Percentiles rank a stretch among this genome's conserved stretches.
phyloP scores from a whole-genome alignment of 1,140 invertebrate species.

The Drosophila eugracilis region DNA sequence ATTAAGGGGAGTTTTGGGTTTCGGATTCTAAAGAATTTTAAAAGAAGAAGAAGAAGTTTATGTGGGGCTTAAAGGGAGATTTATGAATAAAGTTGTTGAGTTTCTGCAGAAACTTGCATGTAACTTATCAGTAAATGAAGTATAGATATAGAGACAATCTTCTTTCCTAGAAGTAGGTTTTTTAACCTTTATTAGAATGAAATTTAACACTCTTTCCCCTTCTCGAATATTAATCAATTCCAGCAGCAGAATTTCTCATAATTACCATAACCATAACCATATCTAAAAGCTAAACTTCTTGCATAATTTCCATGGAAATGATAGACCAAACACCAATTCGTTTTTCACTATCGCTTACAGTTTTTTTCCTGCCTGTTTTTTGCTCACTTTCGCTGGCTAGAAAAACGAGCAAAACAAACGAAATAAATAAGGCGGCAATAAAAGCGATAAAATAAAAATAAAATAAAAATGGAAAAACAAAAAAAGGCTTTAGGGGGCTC shows the following conservation, averaged over 20 bases:
- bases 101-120: background rate
- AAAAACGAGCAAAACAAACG: conserved; percentile 37
- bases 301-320: conserved; percentile 38
- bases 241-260: conserved; percentile 15
- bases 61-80: background rate
- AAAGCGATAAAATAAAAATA: conserved; percentile 34
- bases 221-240: background rate
- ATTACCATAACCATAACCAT: conserved; percentile 4
- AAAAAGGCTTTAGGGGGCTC: conserved; percentile 26
- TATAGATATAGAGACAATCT: no score
- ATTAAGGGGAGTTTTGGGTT: conserved; percentile 11
- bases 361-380: conserved; percentile 6
- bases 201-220: conserved; percentile 1
- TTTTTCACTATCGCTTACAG: conserved; percentile 24
- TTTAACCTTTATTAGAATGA: background rate
- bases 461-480: conserved; percentile 10
- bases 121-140: no score
- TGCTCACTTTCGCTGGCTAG: conserved; percentile 23
- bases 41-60: background rate
- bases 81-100: background rate
- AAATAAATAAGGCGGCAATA: conserved; percentile 43
- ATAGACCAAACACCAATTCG: conserved; percentile 24
- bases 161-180: background rate
- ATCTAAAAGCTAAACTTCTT: conserved; percentile 23
- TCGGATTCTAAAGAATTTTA: conserved; percentile 5